Evolutionary conservation across 2,113 vertebrate genomes (phyloP).

Genomic region (Forbesichthys papilliferus): DNA sequence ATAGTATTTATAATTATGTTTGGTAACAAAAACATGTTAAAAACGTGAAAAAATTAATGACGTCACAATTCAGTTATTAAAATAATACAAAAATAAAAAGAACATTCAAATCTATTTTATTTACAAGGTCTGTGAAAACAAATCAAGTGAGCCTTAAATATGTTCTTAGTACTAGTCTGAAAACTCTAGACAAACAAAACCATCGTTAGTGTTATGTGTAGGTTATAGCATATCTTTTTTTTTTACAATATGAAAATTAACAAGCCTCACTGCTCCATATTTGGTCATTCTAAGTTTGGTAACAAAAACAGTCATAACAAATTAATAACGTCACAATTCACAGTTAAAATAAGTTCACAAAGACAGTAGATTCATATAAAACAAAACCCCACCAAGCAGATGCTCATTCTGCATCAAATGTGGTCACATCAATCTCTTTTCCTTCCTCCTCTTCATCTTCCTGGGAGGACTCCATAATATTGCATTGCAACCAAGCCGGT

Average conservation of each 20-base stretch:
- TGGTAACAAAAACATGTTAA: too few species aligned
- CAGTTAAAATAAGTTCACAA: background rate
- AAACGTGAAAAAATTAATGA: background rate
- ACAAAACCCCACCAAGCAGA: background rate
- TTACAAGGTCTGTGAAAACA: background rate
- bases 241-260: too few species aligned
- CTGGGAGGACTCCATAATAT: background rate
- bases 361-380: background rate
- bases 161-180: background rate
- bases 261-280: too few species aligned
- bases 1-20: too few species aligned
- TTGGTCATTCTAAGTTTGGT: too few species aligned
- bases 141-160: background rate
- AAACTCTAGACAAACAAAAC: background rate
- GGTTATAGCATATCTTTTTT: too few species aligned
- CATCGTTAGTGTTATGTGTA: too few species aligned
- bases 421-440: constrained; percentile 59
- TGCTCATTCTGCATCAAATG: constrained; percentile 55
- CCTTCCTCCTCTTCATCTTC: constrained; percentile 60
- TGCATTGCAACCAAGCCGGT: background rate
- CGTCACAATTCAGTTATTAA: background rate
- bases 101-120: too few species aligned
- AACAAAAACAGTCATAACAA: too few species aligned
- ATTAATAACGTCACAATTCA: background rate
- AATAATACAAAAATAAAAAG: background rate